phyloP scores from a whole-genome alignment of 2,113 vertebrate species.

The Lampris megalopsis region DNA sequence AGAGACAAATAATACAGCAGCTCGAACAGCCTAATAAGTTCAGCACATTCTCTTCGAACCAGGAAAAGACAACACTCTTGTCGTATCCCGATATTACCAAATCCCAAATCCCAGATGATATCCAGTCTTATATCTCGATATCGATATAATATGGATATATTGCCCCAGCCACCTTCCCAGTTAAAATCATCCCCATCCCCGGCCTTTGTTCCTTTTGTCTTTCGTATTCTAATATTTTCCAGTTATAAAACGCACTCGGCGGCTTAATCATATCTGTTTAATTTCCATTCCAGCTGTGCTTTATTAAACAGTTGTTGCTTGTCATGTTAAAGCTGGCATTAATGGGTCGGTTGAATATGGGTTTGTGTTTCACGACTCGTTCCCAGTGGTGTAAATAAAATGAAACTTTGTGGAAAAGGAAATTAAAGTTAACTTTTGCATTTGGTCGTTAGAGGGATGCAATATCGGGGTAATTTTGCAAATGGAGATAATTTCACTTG shows the following conservation, averaged over 20 bases:
- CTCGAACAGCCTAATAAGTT: no score
- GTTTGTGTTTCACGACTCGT: conserved; percentile 39
- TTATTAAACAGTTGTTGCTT: conserved; percentile 55
- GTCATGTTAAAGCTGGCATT: conserved; percentile 48
- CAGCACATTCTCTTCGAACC: no score
- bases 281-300: conserved; percentile 50
- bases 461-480: conserved; percentile 39
- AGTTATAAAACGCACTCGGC: conserved; percentile 34
- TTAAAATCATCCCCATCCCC: background rate
- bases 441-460: conserved; percentile 8
- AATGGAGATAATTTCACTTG: conserved; percentile 18
- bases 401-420: conserved; percentile 54
- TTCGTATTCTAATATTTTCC: conserved; percentile 66
- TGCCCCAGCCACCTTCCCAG: no score
- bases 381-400: conserved; percentile 47
- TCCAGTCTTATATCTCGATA: no score
- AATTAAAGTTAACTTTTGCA: conserved; percentile 39
- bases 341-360: conserved; percentile 53
- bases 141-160: no score
- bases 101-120: no score
- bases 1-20: no score
- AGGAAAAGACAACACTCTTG: no score
- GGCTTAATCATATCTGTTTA: conserved; percentile 73
- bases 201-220: conserved; percentile 30
- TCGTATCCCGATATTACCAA: no score